phyloP scores from a whole-genome alignment of 2,888 invertebrate genomes.

The Trachelus troglodyta region DNA sequence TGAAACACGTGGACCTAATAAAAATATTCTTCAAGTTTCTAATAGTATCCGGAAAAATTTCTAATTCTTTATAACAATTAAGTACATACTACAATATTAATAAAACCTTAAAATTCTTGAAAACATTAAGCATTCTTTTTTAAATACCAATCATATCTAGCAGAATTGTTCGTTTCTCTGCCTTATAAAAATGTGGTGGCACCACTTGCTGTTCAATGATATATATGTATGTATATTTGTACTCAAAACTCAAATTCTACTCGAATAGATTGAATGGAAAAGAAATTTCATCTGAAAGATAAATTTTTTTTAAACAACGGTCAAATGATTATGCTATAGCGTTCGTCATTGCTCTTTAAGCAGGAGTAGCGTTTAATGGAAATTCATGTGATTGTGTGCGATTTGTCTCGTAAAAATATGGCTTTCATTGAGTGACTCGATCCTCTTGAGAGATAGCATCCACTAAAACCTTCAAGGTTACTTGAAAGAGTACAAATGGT shows the following conservation, averaged over 20 bases:
- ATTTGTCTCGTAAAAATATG: not conserved
- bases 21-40: not conserved
- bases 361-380: not conserved
- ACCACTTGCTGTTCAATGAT: not conserved
- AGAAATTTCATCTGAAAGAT: slow-evolving; percentile 90
- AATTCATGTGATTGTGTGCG: not conserved
- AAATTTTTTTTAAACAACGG: not conserved
- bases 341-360: not conserved
- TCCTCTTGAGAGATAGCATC: not conserved
- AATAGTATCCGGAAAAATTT: not conserved
- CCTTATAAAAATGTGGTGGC: not conserved
- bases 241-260: not conserved
- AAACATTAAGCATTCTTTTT: not conserved
- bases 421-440: not conserved
- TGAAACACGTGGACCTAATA: not conserved
- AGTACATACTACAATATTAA: not conserved
- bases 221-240: not conserved
- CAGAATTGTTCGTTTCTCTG: not conserved
- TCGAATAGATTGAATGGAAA: slow-evolving; percentile 60
- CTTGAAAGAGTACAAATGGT: slow-evolving; percentile 3
- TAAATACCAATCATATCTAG: not conserved
- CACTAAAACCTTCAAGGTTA: not conserved
- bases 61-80: not conserved
- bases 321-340: not conserved
- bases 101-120: not conserved